Evolutionary conservation across 2,888 invertebrate species (phyloP).

Genomic region (Dryadula phaetusa): DNA sequence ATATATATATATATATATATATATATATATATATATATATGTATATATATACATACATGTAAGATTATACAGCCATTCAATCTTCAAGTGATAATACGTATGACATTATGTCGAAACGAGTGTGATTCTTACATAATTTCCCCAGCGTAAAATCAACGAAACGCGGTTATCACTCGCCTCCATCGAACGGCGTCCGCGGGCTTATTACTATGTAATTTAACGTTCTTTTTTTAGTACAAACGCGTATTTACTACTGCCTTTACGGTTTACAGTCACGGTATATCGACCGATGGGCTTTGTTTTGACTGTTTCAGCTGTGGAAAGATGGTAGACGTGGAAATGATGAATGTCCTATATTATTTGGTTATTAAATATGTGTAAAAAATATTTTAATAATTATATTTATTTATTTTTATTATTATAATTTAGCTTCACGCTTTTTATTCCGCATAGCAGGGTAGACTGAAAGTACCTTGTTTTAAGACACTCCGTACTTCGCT

Average conservation of each 20-base stretch:
- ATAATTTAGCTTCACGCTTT: no score
- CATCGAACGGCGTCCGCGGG: conserved; percentile 67
- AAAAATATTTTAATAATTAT: no score
- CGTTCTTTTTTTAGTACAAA: conserved; percentile 71
- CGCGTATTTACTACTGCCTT: conserved; percentile 67
- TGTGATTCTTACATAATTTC: conserved; percentile 53
- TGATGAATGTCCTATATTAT: no score
- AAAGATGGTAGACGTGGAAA: neutral
- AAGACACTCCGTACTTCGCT: no score
- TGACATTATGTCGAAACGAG: neutral
- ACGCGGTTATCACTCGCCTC: conserved; percentile 62
- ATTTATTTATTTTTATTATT: no score
- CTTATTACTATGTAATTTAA: conserved; percentile 81
- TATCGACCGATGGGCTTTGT: conserved; percentile 68
- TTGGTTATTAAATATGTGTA: no score
- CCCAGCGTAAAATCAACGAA: conserved; percentile 77
- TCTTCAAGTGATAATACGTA: neutral
- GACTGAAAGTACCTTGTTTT: no score
- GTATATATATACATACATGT: no score
- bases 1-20: no score
- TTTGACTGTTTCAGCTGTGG: conserved; percentile 35
- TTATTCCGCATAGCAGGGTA: no score
- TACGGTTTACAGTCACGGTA: conserved; percentile 79
- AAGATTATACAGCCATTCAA: neutral
- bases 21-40: no score